Evolutionary conservation across 2,888 invertebrate species (phyloP).

Genomic region (Tenthredo mesomela): DNA sequence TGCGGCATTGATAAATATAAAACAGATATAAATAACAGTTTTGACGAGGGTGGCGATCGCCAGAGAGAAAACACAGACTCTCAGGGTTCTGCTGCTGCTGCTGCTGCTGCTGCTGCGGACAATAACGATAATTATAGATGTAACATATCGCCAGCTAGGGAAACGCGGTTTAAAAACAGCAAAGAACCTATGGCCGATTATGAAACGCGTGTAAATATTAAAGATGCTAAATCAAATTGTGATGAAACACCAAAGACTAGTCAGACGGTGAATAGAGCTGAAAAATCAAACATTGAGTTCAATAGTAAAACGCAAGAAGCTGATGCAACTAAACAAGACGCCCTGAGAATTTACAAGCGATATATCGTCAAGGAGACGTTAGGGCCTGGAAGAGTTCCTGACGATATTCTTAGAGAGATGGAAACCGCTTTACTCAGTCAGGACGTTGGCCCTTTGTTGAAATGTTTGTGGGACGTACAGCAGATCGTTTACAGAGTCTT

Average conservation of each 20-base stretch:
- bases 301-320: constrained; percentile 58
- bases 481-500: constrained; percentile 84
- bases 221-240: constrained; percentile 63
- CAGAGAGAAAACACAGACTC: constrained; percentile 55
- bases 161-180: constrained; percentile 55
- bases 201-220: constrained; percentile 61
- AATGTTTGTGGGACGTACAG: constrained; percentile 88
- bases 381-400: constrained; percentile 81
- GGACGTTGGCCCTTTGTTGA: constrained; percentile 83
- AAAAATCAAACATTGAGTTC: constrained; percentile 63
- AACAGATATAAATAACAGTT: constrained; percentile 26
- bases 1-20: constrained; percentile 54
- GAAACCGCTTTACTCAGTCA: constrained; percentile 85
- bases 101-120: constrained; percentile 43
- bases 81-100: constrained; percentile 45
- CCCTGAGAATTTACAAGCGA: constrained; percentile 87
- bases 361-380: constrained; percentile 87
- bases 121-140: constrained; percentile 61
- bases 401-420: constrained; percentile 81
- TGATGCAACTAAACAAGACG: constrained; percentile 78
- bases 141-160: constrained; percentile 30
- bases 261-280: constrained; percentile 60
- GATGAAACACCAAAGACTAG: constrained; percentile 71
- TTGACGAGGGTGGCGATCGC: constrained; percentile 38
- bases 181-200: neutral